Conservation (phyloP, 2,113 vertebrate species). For the Bufo bufo region DNA sequence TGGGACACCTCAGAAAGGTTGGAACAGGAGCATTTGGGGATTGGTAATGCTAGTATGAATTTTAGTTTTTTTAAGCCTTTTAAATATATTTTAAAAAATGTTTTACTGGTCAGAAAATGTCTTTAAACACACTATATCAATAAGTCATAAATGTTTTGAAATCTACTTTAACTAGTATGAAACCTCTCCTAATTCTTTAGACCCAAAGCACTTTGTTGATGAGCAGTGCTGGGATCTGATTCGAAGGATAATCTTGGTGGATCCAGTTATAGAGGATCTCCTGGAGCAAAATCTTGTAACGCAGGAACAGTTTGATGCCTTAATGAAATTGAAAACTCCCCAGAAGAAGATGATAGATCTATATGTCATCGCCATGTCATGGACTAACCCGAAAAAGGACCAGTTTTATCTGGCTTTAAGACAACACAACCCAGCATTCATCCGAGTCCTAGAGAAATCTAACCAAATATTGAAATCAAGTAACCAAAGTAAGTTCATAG, state of each 20-base stretch:
- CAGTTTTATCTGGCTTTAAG: not conserved
- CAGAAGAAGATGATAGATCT: not conserved
- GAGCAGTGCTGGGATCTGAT: not conserved
- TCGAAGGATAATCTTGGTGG: not conserved
- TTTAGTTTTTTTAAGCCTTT: too few relatives aligned
- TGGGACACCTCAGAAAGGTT: too few relatives aligned
- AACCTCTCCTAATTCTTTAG: too few relatives aligned
- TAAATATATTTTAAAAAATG: too few relatives aligned
- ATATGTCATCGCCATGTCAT: not conserved
- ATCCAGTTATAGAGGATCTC: conserved; percentile 1
- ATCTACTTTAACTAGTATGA: too few relatives aligned
- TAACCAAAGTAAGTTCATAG: too few relatives aligned
- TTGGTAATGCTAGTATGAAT: too few relatives aligned
- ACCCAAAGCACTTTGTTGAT: not conserved
- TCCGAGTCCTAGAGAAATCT: not conserved
- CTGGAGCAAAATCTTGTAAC: not conserved
- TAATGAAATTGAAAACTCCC: not conserved
- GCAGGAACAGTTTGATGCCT: not conserved
- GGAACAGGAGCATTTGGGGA: too few relatives aligned
- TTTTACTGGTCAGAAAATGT: too few relatives aligned
- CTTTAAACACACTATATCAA: too few relatives aligned
- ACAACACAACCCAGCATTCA: not conserved
- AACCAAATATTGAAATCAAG: too few relatives aligned
- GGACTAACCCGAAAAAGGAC: not conserved
- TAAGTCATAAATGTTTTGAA: too few relatives aligned